These are phyloP conservation scores for Sigmodon hispidus DNA, from an alignment of 2,113 vertebrate species.

Conservation along the genomic window DNA sequence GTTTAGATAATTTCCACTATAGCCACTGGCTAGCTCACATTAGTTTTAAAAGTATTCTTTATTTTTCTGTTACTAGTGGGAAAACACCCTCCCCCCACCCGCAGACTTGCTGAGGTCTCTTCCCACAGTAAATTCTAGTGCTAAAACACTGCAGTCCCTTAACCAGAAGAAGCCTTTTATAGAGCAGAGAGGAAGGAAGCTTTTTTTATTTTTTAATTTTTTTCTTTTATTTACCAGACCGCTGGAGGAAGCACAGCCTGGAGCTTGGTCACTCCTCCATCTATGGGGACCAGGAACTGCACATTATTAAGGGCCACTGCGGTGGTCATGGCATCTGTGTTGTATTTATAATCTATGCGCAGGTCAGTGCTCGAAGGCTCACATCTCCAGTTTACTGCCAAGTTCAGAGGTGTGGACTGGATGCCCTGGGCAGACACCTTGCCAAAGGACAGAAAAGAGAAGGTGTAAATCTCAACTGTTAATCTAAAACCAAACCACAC, in stretches of 20 bases:
- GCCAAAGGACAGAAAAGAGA: constrained; percentile 80
- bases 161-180: neutral
- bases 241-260: constrained; percentile 96
- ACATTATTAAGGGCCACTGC: constrained; percentile 95
- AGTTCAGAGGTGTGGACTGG: constrained; percentile 97
- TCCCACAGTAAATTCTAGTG: neutral
- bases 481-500: neutral
- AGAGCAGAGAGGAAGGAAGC: neutral
- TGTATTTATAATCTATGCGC: constrained; percentile 98
- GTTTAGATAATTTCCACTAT: neutral
- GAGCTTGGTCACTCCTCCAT: constrained; percentile 92
- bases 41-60: neutral
- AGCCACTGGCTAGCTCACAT: neutral
- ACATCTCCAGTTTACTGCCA: constrained; percentile 96
- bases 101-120: neutral
- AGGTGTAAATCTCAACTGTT: neutral
- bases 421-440: constrained; percentile 96
- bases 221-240: constrained; percentile 89
- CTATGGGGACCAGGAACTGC: constrained; percentile 94
- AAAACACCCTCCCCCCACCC: neutral
- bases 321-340: constrained; percentile 93
- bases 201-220: too few relatives aligned
- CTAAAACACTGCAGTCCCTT: neutral
- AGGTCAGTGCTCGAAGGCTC: constrained; percentile 94
- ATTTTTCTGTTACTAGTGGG: neutral